These are phyloP conservation scores for Tineola bisselliella DNA, from an alignment of 2,888 invertebrate genomes.

Conservation along the genomic window DNA sequence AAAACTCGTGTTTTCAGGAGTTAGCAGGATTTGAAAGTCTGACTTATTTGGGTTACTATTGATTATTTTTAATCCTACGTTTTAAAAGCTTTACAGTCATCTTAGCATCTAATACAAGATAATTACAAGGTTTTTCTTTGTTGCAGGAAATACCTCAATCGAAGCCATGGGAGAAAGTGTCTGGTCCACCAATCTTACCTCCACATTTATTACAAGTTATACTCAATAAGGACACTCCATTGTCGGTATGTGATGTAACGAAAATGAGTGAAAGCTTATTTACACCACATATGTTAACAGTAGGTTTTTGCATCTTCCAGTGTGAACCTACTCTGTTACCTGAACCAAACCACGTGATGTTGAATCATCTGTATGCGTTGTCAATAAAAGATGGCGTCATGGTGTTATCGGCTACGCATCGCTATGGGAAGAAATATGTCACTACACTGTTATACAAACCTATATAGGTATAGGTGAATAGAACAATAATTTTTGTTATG, in stretches of 20 bases:
- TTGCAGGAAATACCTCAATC: conserved; percentile 85
- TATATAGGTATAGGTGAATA: conserved; percentile 73
- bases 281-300: no score
- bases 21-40: no score
- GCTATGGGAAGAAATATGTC: conserved; percentile 99
- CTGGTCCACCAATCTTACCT: conserved; percentile 95
- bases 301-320: no score
- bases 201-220: conserved; percentile 99
- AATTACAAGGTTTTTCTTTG: background rate
- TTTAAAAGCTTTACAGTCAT: no score
- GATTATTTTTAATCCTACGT: no score
- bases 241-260: conserved; percentile 82
- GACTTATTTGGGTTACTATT: no score
- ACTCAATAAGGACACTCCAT: conserved; percentile 96
- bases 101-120: no score
- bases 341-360: conserved; percentile 99
- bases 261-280: no score
- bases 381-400: conserved; percentile 99
- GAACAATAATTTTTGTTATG: background rate
- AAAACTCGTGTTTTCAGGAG: no score
- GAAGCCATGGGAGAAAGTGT: conserved; percentile 92
- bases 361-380: conserved; percentile 98
- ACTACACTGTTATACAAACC: conserved; percentile 99
- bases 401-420: conserved; percentile 98
- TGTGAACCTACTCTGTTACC: conserved; percentile 98